Evolutionary conservation across 2,113 vertebrate genomes (phyloP).

Genomic region (Tupaia chinensis): DNA sequence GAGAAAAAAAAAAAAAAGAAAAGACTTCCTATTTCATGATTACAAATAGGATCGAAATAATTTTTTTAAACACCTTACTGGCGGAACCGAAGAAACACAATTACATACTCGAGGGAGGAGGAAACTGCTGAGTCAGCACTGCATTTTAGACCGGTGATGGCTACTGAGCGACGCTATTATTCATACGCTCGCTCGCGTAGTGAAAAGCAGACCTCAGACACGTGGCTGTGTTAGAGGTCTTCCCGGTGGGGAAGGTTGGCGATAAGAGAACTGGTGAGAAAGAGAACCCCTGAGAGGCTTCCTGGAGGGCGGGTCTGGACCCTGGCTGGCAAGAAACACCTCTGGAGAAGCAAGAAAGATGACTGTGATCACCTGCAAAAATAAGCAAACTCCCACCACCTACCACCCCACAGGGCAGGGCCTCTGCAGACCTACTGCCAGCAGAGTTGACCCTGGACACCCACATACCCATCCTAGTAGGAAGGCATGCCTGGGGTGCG

Average conservation of each 20-base stretch:
- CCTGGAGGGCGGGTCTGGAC: not conserved
- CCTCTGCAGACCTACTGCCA: fast-evolving
- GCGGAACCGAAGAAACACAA: not conserved
- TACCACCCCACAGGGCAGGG: fast-evolving
- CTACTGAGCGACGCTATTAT: not conserved
- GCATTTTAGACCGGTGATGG: not conserved
- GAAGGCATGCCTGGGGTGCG: not conserved
- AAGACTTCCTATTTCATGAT: not conserved
- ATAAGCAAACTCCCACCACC: not conserved
- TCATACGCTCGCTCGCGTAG: too few relatives aligned
- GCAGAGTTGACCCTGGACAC: not conserved
- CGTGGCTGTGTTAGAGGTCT: not conserved
- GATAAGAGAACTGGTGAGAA: not conserved
- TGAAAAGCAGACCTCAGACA: not conserved
- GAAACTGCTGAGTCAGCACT: not conserved
- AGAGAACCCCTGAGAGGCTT: not conserved
- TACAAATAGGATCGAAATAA: not conserved
- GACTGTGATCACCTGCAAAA: not conserved
- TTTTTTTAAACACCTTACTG: not conserved
- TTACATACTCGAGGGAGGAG: not conserved
- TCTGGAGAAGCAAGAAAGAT: not conserved
- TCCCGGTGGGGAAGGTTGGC: not conserved
- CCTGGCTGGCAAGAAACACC: not conserved
- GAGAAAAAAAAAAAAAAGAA: not conserved
- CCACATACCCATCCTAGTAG: not conserved